phyloP scores from a whole-genome alignment of 1,140 invertebrate species.

The Dinoponera quadriceps region DNA sequence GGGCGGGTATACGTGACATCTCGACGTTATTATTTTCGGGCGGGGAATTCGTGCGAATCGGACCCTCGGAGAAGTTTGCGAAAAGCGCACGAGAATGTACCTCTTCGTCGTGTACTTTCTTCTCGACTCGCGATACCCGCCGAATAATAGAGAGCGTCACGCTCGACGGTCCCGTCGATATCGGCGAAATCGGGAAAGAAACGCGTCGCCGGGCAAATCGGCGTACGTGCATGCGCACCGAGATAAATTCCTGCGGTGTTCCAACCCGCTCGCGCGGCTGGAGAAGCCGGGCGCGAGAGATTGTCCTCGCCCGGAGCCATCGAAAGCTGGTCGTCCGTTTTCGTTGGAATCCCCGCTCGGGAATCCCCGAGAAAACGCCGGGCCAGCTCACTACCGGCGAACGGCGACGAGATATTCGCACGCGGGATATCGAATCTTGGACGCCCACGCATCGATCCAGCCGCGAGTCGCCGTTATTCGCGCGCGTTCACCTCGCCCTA shows the following conservation, averaged over 20 bases:
- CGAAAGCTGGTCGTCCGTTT: constrained; percentile 4
- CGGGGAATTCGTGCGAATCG: background rate
- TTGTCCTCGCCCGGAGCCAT: constrained; percentile 5
- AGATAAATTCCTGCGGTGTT: constrained; percentile 5
- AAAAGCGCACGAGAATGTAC: background rate
- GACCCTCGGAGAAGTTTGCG: background rate
- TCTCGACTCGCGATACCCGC: background rate
- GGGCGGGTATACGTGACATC: background rate
- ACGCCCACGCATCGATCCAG: background rate
- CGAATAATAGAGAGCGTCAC: background rate
- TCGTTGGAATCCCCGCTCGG: constrained; percentile 13
- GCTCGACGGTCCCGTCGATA: background rate
- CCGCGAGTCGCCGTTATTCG: background rate
- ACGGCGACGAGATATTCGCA: background rate
- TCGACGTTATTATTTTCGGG: constrained; percentile 1
- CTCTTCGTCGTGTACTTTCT: background rate
- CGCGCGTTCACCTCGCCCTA: too few species aligned
- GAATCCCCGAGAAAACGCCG: constrained; percentile 19
- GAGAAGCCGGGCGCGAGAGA: background rate
- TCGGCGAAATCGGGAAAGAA: constrained; percentile 4
- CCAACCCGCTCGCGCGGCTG: background rate
- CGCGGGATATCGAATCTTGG: background rate
- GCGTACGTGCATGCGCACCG: background rate
- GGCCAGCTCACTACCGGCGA: background rate
- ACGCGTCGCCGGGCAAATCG: background rate